These are phyloP conservation scores for Hemicentrotus pulcherrimus DNA, from an alignment of 35 echinoderm and acorn worm species.

Conservation along the genomic window DNA sequence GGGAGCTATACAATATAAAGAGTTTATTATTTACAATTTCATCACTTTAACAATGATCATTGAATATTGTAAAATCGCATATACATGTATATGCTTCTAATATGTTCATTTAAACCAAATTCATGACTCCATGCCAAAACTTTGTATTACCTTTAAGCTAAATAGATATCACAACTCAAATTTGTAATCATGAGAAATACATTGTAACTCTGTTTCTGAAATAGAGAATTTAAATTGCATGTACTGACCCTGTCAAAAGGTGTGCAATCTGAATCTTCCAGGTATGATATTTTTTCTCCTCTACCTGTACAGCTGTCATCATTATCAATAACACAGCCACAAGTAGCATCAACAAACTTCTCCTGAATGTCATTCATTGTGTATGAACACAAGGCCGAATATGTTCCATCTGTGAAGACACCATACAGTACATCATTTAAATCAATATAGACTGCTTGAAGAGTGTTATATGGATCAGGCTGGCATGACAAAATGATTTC, in stretches of 20 bases:
- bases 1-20: no score
- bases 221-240: background rate
- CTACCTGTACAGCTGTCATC: background rate
- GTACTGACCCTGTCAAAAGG: background rate
- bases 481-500: conserved; percentile 18
- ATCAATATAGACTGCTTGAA: conserved; percentile 21
- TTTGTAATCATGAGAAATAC: no score
- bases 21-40: no score
- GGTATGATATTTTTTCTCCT: background rate
- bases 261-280: background rate
- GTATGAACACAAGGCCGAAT: background rate
- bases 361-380: background rate
- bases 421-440: background rate
- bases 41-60: no score
- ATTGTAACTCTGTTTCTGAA: background rate
- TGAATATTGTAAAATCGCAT: no score
- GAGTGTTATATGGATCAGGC: background rate
- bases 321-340: background rate
- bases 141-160: background rate
- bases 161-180: no score
- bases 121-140: no score
- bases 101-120: no score
- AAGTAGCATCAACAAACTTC: background rate
- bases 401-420: background rate
- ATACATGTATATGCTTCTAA: no score